Base-by-base conservation (phyloP, 2,888 invertebrate genomes). In the Nowickia ferox region DNA sequence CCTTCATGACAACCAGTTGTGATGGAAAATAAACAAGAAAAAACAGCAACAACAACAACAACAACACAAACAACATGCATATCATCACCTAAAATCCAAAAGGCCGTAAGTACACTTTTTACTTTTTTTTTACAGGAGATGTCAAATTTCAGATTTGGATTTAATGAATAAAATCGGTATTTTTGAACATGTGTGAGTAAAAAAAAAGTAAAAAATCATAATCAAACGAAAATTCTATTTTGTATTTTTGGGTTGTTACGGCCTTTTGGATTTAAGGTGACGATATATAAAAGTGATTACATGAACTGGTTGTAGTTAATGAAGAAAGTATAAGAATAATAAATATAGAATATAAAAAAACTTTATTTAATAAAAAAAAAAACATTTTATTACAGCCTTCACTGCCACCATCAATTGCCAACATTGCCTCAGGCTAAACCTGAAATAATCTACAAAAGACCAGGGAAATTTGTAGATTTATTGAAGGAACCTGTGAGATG, bases 321-420 rank as follows among this genome's bases (percentile, higher is more conserved):
- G 53, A 68, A 75, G 69, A 75, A 46, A 15, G 75, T 74, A 81
- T 59, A 72, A 66, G 51, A 51, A 74, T 65, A 80, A 66, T 66
- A 74, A 66, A 81, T 51, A 66, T 38, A 48, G 22, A 66, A 72
- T 22, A 40, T 17, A 9, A 48, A 48, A 40, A 59, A 63, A 9
- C 9, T 44, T 71, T 46, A 79, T 38, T 63, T 44, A 65, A 65
- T 61, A 51, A 38, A 22, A 38, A 15, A 19, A 1, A 38, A 51
- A 77, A 42, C 22, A 77, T 48, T 48, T 59, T 5, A 48, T 19
- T 59, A 9, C 48, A 48, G 19, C 15, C 42, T 42, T 65, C 53
- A 17, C 9, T 40, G 59, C 1, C 8, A 9, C 13, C 38, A 4
- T 9, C 19, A 66, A 51, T 17, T 46, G 44, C 19, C 57, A 10